phyloP scores from a whole-genome alignment of 2,888 invertebrate genomes.

The Odontomyia ornata region DNA sequence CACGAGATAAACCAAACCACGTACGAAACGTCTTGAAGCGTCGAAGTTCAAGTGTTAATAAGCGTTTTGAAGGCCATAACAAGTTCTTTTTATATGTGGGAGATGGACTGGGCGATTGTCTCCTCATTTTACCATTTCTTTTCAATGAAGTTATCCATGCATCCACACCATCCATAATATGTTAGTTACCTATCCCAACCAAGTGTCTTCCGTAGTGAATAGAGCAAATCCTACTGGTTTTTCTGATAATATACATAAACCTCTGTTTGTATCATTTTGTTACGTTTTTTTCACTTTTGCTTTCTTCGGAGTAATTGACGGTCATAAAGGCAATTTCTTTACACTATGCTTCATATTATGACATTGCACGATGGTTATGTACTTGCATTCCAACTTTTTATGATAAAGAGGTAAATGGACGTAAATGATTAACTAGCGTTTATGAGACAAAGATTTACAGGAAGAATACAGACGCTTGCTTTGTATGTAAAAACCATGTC shows the following conservation, averaged over 20 bases:
- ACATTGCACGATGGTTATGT: too few relatives aligned
- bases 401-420: too few relatives aligned
- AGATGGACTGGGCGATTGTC: not conserved
- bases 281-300: constrained; percentile 17
- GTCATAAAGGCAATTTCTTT: not conserved
- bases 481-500: too few relatives aligned
- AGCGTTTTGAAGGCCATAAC: constrained; percentile 45
- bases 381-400: too few relatives aligned
- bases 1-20: not conserved
- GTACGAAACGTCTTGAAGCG: constrained; percentile 13
- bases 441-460: too few relatives aligned
- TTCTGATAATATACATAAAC: not conserved
- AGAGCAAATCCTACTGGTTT: not conserved
- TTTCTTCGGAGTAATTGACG: constrained; percentile 18
- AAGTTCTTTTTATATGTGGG: constrained; percentile 44
- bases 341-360: not conserved
- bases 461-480: too few relatives aligned
- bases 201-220: not conserved
- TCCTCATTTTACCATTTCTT: constrained; percentile 28
- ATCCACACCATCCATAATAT: not conserved
- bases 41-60: constrained; percentile 32
- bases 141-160: not conserved
- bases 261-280: not conserved
- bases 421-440: too few relatives aligned
- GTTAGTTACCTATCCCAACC: not conserved